Conservation (phyloP, 2,888 invertebrate genomes). For the Agrochola lychnidis region DNA sequence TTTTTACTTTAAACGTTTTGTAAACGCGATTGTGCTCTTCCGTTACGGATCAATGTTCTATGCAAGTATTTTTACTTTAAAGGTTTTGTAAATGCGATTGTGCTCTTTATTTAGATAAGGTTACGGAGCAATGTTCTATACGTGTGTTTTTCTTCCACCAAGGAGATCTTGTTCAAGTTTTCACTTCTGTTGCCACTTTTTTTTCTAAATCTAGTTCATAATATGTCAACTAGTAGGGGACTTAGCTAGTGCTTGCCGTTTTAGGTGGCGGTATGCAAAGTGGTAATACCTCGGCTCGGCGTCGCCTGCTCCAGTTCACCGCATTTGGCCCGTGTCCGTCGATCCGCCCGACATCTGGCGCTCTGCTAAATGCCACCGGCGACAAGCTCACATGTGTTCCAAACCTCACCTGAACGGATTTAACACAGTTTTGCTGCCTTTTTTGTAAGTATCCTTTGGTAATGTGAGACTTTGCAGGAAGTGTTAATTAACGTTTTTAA, state of each 20-base stretch:
- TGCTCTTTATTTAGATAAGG: too few relatives aligned
- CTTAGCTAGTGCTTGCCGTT: constrained; percentile 47
- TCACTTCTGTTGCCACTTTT: too few relatives aligned
- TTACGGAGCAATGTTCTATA: too few relatives aligned
- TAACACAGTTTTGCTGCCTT: constrained; percentile 49
- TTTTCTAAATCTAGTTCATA: not conserved
- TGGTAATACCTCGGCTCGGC: constrained; percentile 57
- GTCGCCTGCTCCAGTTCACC: constrained; percentile 65
- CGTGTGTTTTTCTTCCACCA: too few relatives aligned
- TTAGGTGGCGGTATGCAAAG: constrained; percentile 70
- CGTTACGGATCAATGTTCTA: too few relatives aligned
- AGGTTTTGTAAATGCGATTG: too few relatives aligned
- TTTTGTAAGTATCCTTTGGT: constrained; percentile 57
- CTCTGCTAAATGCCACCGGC: constrained; percentile 53
- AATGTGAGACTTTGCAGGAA: constrained; percentile 60
- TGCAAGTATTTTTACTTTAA: too few relatives aligned
- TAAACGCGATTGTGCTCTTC: too few relatives aligned
- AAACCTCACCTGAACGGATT: constrained; percentile 63
- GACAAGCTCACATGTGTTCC: constrained; percentile 61
- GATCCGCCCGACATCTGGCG: constrained; percentile 66
- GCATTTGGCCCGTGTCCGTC: constrained; percentile 67
- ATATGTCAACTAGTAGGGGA: constrained; percentile 35
- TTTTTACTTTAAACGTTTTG: too few relatives aligned
- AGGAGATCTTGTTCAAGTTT: too few relatives aligned
- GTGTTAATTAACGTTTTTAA: constrained; percentile 40